Percentiles rank a stretch among this genome's conserved stretches.
These are phyloP conservation scores for Varanus komodoensis DNA, from an alignment of 2,113 vertebrate species.

Conservation along the genomic window DNA sequence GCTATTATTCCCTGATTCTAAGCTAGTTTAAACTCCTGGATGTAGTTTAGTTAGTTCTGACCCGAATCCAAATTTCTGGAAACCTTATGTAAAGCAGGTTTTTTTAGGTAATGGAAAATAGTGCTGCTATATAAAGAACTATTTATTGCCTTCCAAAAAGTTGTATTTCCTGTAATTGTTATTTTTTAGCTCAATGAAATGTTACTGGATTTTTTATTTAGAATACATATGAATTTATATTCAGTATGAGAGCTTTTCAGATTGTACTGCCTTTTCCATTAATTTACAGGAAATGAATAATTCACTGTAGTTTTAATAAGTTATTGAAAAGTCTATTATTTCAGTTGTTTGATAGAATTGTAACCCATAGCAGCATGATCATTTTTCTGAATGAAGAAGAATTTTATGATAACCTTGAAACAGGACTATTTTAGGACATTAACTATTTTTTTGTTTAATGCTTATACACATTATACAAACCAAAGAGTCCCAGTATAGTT, in stretches of 20 bases:
- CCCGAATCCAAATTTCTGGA: constrained; percentile 18
- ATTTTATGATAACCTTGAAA: constrained; percentile 36
- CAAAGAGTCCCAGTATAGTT: neutral
- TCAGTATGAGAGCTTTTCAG: constrained; percentile 33
- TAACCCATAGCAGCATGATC: constrained; percentile 10
- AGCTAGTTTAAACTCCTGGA: constrained; percentile 36
- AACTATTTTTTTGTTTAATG: constrained; percentile 18
- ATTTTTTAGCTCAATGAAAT: constrained; percentile 53
- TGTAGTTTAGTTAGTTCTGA: neutral
- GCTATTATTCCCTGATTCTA: constrained; percentile 30
- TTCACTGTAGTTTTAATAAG: neutral
- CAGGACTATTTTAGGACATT: constrained; percentile 37
- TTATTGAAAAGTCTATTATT: constrained; percentile 34
- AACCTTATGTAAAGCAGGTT: constrained; percentile 1
- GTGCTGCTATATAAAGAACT: constrained; percentile 35
- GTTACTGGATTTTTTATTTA: constrained; percentile 38
- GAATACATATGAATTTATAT: constrained; percentile 39
- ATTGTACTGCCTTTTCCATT: constrained; percentile 20
- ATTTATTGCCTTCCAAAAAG: constrained; percentile 51
- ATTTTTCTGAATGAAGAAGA: constrained; percentile 38
- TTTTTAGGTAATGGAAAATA: constrained; percentile 21
- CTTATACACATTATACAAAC: neutral
- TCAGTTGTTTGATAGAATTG: constrained; percentile 50
- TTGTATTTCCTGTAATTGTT: constrained; percentile 54
- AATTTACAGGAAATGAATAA: neutral